A percentile compares a stretch with the other conserved stretches of the same genome.
These are phyloP conservation scores for Catocala fraxini DNA, from an alignment of 2,888 invertebrate genomes.

Conservation along the genomic window DNA sequence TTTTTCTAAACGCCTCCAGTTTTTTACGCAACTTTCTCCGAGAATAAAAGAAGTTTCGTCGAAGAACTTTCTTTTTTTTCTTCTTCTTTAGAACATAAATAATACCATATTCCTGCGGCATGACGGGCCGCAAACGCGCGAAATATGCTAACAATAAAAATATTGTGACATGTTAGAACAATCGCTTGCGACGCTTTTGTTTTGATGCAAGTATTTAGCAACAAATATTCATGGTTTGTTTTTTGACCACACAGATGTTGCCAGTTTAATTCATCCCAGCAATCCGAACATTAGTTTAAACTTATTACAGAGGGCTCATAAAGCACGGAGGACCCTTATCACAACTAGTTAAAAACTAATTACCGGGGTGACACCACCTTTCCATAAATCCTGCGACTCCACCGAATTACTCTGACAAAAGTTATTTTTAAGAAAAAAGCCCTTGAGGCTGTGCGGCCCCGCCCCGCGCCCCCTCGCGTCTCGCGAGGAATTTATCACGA, in stretches of 20 bases:
- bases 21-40: conserved; percentile 86
- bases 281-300: conserved; percentile 69
- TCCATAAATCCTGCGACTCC: conserved; percentile 84
- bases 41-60: conserved; percentile 85
- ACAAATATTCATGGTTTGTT: conserved; percentile 46
- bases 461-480: conserved; percentile 59
- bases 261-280: conserved; percentile 58
- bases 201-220: conserved; percentile 60
- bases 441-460: conserved; percentile 77
- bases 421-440: conserved; percentile 88
- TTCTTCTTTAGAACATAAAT: conserved; percentile 74
- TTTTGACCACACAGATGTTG: conserved; percentile 54
- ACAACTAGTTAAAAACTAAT: conserved; percentile 88
- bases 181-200: conserved; percentile 66
- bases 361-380: conserved; percentile 87
- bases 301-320: conserved; percentile 79
- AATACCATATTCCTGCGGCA: conserved; percentile 71
- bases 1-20: conserved; percentile 86
- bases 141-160: conserved; percentile 81
- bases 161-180: conserved; percentile 80
- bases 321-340: conserved; percentile 84
- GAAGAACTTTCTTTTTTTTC: conserved; percentile 82
- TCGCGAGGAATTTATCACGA: conserved; percentile 88
- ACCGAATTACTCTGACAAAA: conserved; percentile 87
- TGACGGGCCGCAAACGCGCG: conserved; percentile 73